Conservation (phyloP, 2,888 invertebrate genomes). For the Ceramica pisi region DNA sequence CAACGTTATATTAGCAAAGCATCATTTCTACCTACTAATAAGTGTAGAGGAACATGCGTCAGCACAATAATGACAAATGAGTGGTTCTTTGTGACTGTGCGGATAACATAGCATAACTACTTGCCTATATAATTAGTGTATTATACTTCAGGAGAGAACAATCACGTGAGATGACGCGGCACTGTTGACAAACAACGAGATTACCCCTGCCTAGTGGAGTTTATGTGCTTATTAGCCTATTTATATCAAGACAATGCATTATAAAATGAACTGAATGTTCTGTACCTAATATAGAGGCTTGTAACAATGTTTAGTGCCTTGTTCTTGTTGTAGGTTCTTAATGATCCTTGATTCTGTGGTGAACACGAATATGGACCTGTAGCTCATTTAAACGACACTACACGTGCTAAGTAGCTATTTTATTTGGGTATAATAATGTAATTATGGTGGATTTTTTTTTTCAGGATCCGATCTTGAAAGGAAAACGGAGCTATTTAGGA, state of each 20-base stretch:
- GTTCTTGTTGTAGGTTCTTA: conserved; percentile 42
- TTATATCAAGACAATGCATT: conserved; percentile 63
- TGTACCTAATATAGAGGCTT: conserved; percentile 39
- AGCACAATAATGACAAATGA: conserved; percentile 3
- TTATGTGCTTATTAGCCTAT: conserved; percentile 62
- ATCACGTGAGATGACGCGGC: conserved; percentile 83
- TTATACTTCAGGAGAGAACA: conserved; percentile 36
- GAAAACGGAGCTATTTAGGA: neutral
- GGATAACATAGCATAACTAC: conserved; percentile 3
- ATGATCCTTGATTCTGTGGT: conserved; percentile 18
- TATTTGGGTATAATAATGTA: neutral
- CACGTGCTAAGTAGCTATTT: neutral
- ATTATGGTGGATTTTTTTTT: neutral
- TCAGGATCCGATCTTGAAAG: neutral
- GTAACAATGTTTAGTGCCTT: conserved; percentile 49
- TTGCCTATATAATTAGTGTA: conserved; percentile 34
- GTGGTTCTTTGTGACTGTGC: conserved; percentile 11
- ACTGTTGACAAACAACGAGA: conserved; percentile 80
- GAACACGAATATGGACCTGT: conserved; percentile 5
- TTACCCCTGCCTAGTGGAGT: conserved; percentile 63
- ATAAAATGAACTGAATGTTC: conserved; percentile 50
- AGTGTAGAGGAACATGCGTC: too few species aligned
- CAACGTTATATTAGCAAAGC: too few species aligned
- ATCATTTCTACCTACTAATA: too few species aligned
- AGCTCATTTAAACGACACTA: neutral